phyloP scores from a whole-genome alignment of 2,113 vertebrate genomes.

The Cryptomyrus ogoouensis region DNA sequence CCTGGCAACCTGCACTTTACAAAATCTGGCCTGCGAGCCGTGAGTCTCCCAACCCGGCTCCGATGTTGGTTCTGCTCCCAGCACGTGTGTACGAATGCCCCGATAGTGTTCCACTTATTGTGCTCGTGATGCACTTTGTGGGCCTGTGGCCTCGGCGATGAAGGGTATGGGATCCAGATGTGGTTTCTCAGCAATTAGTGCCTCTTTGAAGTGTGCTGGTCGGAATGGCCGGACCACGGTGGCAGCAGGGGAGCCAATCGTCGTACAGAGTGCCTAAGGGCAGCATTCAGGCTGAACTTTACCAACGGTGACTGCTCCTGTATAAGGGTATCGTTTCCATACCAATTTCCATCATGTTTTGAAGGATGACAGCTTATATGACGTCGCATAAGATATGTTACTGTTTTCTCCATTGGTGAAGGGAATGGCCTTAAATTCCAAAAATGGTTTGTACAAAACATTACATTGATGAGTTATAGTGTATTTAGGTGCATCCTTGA shows the following conservation, averaged over 20 bases:
- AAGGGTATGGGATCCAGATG: slow-evolving; percentile 30
- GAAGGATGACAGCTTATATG: neutral
- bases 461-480: neutral
- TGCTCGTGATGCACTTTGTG: neutral
- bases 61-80: neutral
- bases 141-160: neutral
- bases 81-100: neutral
- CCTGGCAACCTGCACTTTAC: neutral
- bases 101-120: neutral
- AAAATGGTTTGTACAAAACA: neutral
- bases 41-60: neutral
- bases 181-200: slow-evolving; percentile 20
- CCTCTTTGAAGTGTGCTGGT: neutral
- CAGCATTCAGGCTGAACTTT: neutral
- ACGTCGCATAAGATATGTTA: neutral
- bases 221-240: neutral
- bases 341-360: neutral
- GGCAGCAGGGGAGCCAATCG: neutral
- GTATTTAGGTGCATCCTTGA: neutral
- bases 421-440: neutral
- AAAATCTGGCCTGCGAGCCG: neutral
- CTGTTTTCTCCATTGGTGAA: neutral
- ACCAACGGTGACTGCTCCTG: neutral
- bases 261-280: neutral
- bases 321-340: neutral